Evolutionary conservation across 2,113 vertebrate genomes (phyloP).

Genomic region (Laticauda laticaudata): DNA sequence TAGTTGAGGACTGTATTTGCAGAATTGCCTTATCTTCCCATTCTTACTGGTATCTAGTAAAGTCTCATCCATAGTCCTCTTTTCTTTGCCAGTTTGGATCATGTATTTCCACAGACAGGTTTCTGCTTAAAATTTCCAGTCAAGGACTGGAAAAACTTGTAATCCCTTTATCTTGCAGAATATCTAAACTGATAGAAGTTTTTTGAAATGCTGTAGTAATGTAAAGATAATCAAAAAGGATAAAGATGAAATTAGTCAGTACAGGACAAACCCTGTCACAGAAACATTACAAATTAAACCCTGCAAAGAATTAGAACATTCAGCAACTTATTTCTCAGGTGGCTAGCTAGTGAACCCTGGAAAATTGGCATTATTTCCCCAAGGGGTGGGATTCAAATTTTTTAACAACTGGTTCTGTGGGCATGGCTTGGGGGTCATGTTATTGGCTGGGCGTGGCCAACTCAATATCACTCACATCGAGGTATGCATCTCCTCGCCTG

Average conservation of each 20-base stretch:
- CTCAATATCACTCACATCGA: no score
- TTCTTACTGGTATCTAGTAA: not conserved
- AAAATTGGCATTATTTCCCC: no score
- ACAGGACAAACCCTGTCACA: not conserved
- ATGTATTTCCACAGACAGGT: not conserved
- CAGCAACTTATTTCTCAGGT: not conserved
- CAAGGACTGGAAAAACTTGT: not conserved
- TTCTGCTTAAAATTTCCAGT: not conserved
- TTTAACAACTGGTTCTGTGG: no score
- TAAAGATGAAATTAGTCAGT: not conserved
- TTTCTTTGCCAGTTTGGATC: not conserved
- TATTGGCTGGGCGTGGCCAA: no score
- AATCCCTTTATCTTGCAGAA: not conserved
- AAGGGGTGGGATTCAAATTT: no score
- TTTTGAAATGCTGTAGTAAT: not conserved
- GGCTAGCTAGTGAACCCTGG: no score
- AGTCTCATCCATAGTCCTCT: not conserved
- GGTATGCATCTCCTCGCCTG: no score
- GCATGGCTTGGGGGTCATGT: no score
- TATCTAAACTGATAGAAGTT: not conserved
- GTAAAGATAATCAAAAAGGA: not conserved
- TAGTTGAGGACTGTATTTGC: slow-evolving; percentile 25
- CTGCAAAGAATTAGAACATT: not conserved
- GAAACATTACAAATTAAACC: not conserved
- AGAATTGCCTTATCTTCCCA: not conserved